Conservation (phyloP, 1,140 invertebrate species). For the Drosophila pruinosa region DNA sequence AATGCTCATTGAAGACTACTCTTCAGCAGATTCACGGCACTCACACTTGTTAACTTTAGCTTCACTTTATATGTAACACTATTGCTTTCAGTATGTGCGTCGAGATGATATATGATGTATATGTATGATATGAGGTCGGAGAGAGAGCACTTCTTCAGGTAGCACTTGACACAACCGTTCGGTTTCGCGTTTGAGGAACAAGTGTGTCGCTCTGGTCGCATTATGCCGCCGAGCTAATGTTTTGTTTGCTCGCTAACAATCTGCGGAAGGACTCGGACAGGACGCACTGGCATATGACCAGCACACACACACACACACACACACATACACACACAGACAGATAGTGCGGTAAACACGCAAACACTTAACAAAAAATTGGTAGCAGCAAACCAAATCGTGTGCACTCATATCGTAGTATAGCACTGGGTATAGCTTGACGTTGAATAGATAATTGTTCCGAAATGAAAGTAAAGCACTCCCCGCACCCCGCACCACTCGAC, state of each 20-base stretch:
- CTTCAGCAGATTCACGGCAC: background rate
- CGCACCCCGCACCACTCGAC: background rate
- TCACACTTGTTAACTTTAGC: too few relatives aligned
- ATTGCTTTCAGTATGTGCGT: too few relatives aligned
- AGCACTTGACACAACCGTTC: slow-evolving; percentile 75
- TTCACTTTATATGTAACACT: too few relatives aligned
- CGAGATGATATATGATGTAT: background rate
- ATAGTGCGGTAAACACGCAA: slow-evolving; percentile 64
- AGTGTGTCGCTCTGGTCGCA: slow-evolving; percentile 66
- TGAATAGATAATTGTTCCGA: slow-evolving; percentile 81
- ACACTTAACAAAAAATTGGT: slow-evolving; percentile 80
- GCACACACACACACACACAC: slow-evolving; percentile 21
- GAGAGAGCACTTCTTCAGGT: background rate
- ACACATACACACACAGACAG: background rate
- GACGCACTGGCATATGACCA: slow-evolving; percentile 76
- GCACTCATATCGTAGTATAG: slow-evolving; percentile 63
- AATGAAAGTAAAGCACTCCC: slow-evolving; percentile 68
- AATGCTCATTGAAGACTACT: background rate
- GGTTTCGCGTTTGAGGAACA: slow-evolving; percentile 76
- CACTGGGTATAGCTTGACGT: slow-evolving; percentile 65
- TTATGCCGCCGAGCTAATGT: slow-evolving; percentile 76
- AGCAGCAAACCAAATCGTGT: slow-evolving; percentile 71
- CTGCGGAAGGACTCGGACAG: slow-evolving; percentile 74
- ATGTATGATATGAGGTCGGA: slow-evolving; percentile 10
- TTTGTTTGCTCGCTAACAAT: slow-evolving; percentile 78